Evolutionary conservation across 2,888 invertebrate genomes (phyloP).

Genomic region (Calephelis perditalis): DNA sequence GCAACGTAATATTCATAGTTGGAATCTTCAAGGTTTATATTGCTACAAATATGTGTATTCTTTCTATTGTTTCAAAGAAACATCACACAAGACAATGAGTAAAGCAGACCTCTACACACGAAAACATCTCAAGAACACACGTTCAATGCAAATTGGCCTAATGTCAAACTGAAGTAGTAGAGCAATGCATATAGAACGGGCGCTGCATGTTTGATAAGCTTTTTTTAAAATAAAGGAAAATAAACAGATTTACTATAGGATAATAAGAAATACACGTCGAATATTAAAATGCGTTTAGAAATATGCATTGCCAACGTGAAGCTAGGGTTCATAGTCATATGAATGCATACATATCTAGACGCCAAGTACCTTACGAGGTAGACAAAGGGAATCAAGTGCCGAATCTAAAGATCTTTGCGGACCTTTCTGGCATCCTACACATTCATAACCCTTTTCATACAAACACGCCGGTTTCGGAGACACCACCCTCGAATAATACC

Average conservation of each 20-base stretch:
- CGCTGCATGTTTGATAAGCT: background rate
- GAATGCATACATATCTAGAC: too few species aligned
- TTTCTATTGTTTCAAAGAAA: conserved; percentile 24
- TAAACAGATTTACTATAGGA: background rate
- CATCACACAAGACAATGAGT: conserved; percentile 40
- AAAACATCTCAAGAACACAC: conserved; percentile 48
- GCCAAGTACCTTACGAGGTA: too few species aligned
- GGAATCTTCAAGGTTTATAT: conserved; percentile 15
- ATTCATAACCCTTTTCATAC: too few species aligned
- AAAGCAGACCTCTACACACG: conserved; percentile 40
- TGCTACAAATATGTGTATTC: conserved; percentile 22
- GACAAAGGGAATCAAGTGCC: too few species aligned
- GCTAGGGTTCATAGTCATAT: too few species aligned
- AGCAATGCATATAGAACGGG: conserved; percentile 3
- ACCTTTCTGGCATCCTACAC: too few species aligned
- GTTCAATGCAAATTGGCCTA: conserved; percentile 55
- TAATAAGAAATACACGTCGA: too few species aligned
- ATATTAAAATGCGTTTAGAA: too few species aligned
- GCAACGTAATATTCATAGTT: background rate
- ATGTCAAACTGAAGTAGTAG: conserved; percentile 48
- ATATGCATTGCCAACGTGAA: too few species aligned
- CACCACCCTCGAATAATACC: too few species aligned
- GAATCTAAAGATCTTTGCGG: too few species aligned
- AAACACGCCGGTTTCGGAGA: too few species aligned
- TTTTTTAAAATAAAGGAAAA: background rate